Evolutionary conservation across 37 sponge, comb jelly and placozoan genomes (phyloP).

Genomic region (Tethya wilhelma): DNA sequence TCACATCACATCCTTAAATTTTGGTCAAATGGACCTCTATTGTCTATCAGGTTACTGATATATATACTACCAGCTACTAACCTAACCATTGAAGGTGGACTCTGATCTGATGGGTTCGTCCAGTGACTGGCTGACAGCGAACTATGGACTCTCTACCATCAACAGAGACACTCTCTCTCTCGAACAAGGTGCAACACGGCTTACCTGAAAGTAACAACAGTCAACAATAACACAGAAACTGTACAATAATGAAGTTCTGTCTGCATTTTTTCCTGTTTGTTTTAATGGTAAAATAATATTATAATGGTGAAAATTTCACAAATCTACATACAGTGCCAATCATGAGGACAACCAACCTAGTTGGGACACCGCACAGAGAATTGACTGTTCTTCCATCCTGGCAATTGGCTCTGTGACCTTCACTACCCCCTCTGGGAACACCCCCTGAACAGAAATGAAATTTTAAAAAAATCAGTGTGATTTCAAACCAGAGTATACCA

Average conservation of each 20-base stretch:
- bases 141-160: conserved; percentile 43
- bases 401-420: conserved; percentile 33
- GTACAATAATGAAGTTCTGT: too few species aligned
- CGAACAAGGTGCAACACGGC: conserved; percentile 39
- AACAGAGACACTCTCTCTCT: conserved; percentile 24
- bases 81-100: conserved; percentile 59
- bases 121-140: conserved; percentile 48
- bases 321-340: too few species aligned
- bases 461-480: background rate
- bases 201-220: conserved; percentile 32
- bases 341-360: too few species aligned
- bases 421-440: conserved; percentile 37
- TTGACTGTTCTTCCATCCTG: conserved; percentile 2
- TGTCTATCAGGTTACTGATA: background rate
- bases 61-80: background rate
- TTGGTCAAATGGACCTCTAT: background rate
- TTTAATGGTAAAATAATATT: too few species aligned
- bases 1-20: background rate
- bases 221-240: background rate
- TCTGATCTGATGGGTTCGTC: conserved; percentile 61
- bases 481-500: background rate
- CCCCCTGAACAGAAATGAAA: conserved; percentile 16
- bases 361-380: conserved; percentile 3
- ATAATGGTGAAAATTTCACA: too few species aligned
- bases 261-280: too few species aligned